phyloP scores from a whole-genome alignment of 2,888 invertebrate genomes.

The Omphaloscelis lunosa region DNA sequence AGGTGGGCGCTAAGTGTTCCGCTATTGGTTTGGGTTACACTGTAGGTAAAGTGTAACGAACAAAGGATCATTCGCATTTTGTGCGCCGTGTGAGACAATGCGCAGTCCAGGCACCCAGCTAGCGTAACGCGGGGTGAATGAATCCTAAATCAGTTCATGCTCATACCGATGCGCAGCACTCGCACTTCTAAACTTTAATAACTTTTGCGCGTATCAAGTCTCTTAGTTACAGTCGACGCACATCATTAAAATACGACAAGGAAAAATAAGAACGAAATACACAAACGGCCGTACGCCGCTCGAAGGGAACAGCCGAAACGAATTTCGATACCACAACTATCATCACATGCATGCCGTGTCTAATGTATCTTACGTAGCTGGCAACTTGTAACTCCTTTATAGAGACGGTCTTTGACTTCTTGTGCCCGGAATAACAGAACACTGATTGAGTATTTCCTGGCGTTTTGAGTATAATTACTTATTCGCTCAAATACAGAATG shows the following conservation, averaged over 20 bases:
- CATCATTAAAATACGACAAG: slow-evolving; percentile 63
- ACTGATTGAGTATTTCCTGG: slow-evolving; percentile 80
- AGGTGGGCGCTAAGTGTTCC: slow-evolving; percentile 84
- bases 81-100: slow-evolving; percentile 84
- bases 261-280: slow-evolving; percentile 62
- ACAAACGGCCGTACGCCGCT: slow-evolving; percentile 52
- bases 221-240: slow-evolving; percentile 60
- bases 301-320: slow-evolving; percentile 68
- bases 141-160: slow-evolving; percentile 85
- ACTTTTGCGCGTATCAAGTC: slow-evolving; percentile 46
- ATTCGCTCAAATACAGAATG: slow-evolving; percentile 70
- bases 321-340: slow-evolving; percentile 73
- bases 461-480: slow-evolving; percentile 72
- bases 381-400: slow-evolving; percentile 74
- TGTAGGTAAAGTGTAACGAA: slow-evolving; percentile 85
- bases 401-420: slow-evolving; percentile 84
- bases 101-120: slow-evolving; percentile 81
- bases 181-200: slow-evolving; percentile 66
- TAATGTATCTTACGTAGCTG: slow-evolving; percentile 78
- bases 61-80: slow-evolving; percentile 87
- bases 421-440: slow-evolving; percentile 76
- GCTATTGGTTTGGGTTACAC: slow-evolving; percentile 82
- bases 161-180: slow-evolving; percentile 68
- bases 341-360: slow-evolving; percentile 80
- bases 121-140: slow-evolving; percentile 88